Conservation (phyloP, 2,888 invertebrate species). For the Nomada ruficornis region DNA sequence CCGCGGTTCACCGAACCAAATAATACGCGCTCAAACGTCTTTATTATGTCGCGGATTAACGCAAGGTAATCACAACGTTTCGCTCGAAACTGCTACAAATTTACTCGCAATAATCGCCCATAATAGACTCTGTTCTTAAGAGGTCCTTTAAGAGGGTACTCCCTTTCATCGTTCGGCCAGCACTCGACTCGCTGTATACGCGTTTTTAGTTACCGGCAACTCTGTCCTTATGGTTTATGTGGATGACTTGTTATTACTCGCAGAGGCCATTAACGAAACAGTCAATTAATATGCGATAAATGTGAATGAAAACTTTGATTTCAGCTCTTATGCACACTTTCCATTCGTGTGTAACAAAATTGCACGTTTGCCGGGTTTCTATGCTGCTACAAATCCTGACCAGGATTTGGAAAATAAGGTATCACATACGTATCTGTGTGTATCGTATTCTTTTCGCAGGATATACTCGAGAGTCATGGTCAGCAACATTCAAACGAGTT, state of each 20-base stretch:
- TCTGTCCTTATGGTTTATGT: neutral
- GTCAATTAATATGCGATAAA: neutral
- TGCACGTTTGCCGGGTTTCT: neutral
- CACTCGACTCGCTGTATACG: neutral
- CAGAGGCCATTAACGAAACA: neutral
- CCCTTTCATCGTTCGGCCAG: neutral
- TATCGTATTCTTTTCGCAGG: neutral
- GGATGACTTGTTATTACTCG: neutral
- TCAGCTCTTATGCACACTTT: neutral
- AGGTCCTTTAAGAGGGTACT: neutral
- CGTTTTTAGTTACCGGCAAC: neutral
- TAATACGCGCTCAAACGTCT: slow-evolving; percentile 77
- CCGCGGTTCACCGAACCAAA: slow-evolving; percentile 67
- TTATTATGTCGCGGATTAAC: slow-evolving; percentile 79
- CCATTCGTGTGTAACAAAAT: neutral
- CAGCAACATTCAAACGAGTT: neutral
- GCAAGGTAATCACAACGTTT: slow-evolving; percentile 76
- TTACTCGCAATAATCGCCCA: slow-evolving; percentile 60
- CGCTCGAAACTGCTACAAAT: slow-evolving; percentile 51
- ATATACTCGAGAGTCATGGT: too few species aligned
- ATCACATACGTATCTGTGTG: neutral
- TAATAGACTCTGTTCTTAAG: slow-evolving; percentile 27
- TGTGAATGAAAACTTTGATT: slow-evolving; percentile 7
- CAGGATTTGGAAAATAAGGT: neutral
- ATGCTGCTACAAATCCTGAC: neutral